Evolutionary conservation across 2,113 vertebrate genomes (phyloP), one percentile per base, ranked within the genome.

Genomic region (Cyanistes caeruleus): DNA sequence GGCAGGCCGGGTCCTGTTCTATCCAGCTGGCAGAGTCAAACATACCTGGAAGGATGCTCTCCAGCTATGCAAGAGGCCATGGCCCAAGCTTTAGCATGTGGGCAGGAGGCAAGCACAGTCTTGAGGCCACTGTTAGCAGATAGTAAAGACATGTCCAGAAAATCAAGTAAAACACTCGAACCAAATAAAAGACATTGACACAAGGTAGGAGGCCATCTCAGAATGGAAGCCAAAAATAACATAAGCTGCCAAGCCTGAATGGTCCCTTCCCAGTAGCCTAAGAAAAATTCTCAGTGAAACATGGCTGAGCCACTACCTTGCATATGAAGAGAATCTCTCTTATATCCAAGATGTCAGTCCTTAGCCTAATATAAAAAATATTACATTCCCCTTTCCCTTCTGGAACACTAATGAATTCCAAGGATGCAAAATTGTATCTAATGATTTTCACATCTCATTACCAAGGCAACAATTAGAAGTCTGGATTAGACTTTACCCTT

Each of bases 31-130:
- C n/a, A 84, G 33, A 93, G 49, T 5, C 39, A 70, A 73, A 65
- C 62, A 46, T 65, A 9, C 37, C 43, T 93, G 67, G 11, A 93
- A 90, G 33, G 43, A 74, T 95, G 76, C 19, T 93, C 64, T 93
- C 59, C 86, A 95, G 83, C 79, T 95, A 31, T 86, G 72, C 68
- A 55, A 86, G 72, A 86, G 51, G 63, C 88, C 90, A 67, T 10
- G 13, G 59, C 25, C 67, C 94, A 77, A 94, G 59, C 25, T 63
- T 74, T 53, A 58, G 67, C 49, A 62, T 55, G 75, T 77, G 67
- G 39, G 55, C 68, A 74, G 76, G n/a, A 80, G 59, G 16, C 79
- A 95, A 95, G 92, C 52, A 86, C 23, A 43, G 72, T 84, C 63
- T 55, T 86, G 86, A 96, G 68, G 73, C 39, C 72, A 85, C 59